Evolutionary conservation across 2,888 invertebrate genomes (phyloP).

Genomic region (Norana najaformis): DNA sequence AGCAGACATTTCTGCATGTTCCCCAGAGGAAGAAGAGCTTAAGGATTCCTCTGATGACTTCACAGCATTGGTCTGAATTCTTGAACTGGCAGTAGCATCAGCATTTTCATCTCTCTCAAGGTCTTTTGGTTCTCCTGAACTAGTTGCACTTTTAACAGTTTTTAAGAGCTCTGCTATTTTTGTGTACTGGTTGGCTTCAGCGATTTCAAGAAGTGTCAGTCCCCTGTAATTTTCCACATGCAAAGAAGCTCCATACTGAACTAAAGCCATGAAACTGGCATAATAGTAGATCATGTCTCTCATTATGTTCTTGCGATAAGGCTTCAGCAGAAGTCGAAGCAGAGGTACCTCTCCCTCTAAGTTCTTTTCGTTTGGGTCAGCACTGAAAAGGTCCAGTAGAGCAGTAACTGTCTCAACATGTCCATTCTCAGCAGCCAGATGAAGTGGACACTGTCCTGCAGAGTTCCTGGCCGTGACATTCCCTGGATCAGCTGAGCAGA

Average conservation of each 20-base stretch:
- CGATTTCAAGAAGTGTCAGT: neutral
- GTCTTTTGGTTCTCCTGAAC: neutral
- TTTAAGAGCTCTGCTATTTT: neutral
- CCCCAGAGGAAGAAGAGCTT: too few relatives aligned
- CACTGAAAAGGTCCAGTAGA: constrained; percentile 39
- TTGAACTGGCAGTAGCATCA: too few relatives aligned
- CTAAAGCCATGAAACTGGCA: constrained; percentile 17
- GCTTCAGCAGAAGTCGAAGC: constrained; percentile 39
- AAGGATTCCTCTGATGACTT: too few relatives aligned
- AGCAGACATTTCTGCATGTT: too few relatives aligned
- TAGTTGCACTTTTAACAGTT: neutral
- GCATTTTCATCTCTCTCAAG: too few relatives aligned
- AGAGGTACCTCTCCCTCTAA: constrained; percentile 40
- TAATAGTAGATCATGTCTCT: constrained; percentile 40
- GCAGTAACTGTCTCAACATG: constrained; percentile 39
- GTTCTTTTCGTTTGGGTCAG: constrained; percentile 41
- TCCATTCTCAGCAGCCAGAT: constrained; percentile 43
- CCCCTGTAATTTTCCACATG: neutral
- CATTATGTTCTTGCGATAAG: constrained; percentile 39
- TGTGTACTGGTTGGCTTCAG: constrained; percentile 2
- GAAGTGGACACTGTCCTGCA: constrained; percentile 40
- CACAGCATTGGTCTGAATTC: too few relatives aligned
- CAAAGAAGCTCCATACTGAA: constrained; percentile 20
- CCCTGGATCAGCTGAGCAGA: constrained; percentile 9
- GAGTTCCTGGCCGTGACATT: neutral